Evolutionary conservation across 2,113 vertebrate species (phyloP).

Genomic region (Anolis carolinensis): DNA sequence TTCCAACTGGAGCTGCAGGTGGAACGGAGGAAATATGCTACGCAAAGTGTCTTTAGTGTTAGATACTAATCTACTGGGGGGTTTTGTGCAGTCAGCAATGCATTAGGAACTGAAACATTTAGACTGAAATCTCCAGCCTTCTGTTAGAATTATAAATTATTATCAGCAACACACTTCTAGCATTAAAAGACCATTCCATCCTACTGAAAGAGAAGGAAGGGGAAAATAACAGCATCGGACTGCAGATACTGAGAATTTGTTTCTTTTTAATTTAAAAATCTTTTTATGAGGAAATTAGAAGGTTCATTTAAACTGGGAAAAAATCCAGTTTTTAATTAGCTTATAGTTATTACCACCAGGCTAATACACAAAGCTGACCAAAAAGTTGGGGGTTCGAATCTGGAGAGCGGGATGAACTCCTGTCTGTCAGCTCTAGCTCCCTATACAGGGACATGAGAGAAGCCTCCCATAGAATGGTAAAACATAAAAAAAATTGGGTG

Average conservation of each 20-base stretch:
- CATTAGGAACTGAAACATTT: background rate
- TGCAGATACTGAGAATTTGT: background rate
- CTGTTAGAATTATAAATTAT: background rate
- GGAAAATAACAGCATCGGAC: constrained; percentile 4
- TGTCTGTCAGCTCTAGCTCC: too few relatives aligned
- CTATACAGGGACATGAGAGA: too few relatives aligned
- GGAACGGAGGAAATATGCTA: background rate
- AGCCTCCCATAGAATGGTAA: too few relatives aligned
- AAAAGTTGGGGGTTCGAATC: too few relatives aligned
- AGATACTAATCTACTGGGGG: background rate
- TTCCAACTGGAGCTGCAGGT: constrained; percentile 26
- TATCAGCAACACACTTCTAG: background rate
- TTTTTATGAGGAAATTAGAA: background rate
- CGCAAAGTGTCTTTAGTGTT: background rate
- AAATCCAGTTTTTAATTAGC: background rate
- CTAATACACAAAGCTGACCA: background rate
- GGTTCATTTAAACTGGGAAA: background rate
- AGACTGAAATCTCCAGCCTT: background rate
- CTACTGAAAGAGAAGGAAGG: background rate
- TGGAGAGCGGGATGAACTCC: too few relatives aligned
- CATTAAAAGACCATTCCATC: background rate
- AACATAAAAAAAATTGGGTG: too few relatives aligned
- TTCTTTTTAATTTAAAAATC: constrained; percentile 4
- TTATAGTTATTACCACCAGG: background rate
- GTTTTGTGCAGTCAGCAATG: background rate